These are phyloP conservation scores for Harpagoxenus sublaevis DNA, from an alignment of 2,888 invertebrate species.

Conservation along the genomic window DNA sequence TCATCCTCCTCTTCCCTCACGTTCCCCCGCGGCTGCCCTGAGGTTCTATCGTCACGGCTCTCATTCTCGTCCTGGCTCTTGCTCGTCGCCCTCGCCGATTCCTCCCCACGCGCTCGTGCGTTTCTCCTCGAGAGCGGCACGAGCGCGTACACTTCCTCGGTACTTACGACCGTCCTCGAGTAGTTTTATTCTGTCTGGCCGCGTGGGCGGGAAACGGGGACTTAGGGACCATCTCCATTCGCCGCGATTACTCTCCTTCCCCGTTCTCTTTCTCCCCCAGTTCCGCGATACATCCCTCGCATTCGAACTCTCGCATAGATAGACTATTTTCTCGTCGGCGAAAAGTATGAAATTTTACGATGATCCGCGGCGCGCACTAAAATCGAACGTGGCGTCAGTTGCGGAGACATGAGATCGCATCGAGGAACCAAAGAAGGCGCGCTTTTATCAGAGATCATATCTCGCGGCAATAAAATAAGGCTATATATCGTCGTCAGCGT, in stretches of 20 bases:
- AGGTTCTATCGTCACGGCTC: conserved; percentile 71
- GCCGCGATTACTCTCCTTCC: conserved; percentile 77
- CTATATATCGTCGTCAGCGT: conserved; percentile 18
- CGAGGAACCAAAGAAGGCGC: conserved; percentile 49
- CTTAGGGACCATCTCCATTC: conserved; percentile 78
- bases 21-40: conserved; percentile 70
- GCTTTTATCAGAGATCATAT: conserved; percentile 54
- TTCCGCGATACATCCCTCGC: not conserved
- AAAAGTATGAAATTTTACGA: conserved; percentile 13
- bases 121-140: conserved; percentile 69
- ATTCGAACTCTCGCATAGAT: not conserved
- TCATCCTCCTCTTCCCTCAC: conserved; percentile 54
- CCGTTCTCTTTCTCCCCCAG: not conserved
- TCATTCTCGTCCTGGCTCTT: conserved; percentile 20
- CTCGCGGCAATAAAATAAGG: conserved; percentile 59
- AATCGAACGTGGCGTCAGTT: conserved; percentile 8
- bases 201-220: conserved; percentile 80
- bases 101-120: conserved; percentile 63
- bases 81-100: conserved; percentile 32
- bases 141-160: conserved; percentile 82
- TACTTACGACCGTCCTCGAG: conserved; percentile 83
- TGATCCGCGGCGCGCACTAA: conserved; percentile 26
- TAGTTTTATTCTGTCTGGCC: conserved; percentile 85
- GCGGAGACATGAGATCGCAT: not conserved
- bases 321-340: conserved; percentile 60